These are phyloP conservation scores for Arenicola marina DNA, from an alignment of 2,888 invertebrate genomes.

Conservation along the genomic window DNA sequence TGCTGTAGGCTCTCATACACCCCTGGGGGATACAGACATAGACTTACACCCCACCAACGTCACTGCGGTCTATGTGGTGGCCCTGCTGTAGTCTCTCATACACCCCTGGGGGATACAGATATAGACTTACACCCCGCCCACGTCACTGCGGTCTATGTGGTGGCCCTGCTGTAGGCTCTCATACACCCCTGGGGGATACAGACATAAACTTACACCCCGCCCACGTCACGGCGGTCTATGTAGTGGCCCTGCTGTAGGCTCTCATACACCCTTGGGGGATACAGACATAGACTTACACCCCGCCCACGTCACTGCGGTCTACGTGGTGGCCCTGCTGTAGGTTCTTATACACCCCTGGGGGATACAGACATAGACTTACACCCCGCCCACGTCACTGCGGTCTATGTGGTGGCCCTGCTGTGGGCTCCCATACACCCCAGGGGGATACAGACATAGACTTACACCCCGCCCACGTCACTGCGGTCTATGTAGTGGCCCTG, in stretches of 20 bases:
- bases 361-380: too few relatives aligned
- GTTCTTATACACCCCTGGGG: slow-evolving; percentile 64
- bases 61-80: slow-evolving; percentile 67
- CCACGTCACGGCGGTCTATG: slow-evolving; percentile 70
- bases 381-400: slow-evolving; percentile 70
- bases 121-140: too few relatives aligned
- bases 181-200: slow-evolving; percentile 58
- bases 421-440: slow-evolving; percentile 66
- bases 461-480: slow-evolving; percentile 71
- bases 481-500: slow-evolving; percentile 67
- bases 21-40: too few relatives aligned
- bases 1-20: slow-evolving; percentile 67
- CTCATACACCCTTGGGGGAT: slow-evolving; percentile 62
- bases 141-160: slow-evolving; percentile 68
- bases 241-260: slow-evolving; percentile 68
- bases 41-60: too few relatives aligned
- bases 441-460: too few relatives aligned
- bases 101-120: too few relatives aligned
- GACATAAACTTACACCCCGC: too few relatives aligned
- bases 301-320: slow-evolving; percentile 70
- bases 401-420: slow-evolving; percentile 68
- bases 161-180: slow-evolving; percentile 69
- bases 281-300: too few relatives aligned
- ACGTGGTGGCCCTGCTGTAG: slow-evolving; percentile 68
- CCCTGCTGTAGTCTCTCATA: slow-evolving; percentile 68